A percentile compares a stretch with the other conserved stretches of the same genome.
These are phyloP conservation scores for Dromaius novaehollandiae DNA, from an alignment of 2,113 vertebrate species.

Conservation along the genomic window DNA sequence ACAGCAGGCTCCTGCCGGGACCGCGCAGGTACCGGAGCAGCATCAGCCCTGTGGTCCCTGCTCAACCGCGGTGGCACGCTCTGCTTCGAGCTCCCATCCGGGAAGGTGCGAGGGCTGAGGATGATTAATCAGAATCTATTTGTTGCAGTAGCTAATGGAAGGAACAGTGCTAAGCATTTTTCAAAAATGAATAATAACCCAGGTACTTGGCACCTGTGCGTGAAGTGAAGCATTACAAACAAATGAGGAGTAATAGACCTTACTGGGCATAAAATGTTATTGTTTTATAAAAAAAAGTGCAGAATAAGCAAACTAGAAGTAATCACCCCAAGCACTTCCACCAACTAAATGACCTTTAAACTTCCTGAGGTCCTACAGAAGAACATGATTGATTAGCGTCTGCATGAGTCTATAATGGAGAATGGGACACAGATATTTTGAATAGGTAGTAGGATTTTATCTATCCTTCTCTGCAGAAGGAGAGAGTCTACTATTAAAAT, in stretches of 20 bases:
- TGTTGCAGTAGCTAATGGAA: conserved; percentile 40
- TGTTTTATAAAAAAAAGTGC: conserved; percentile 58
- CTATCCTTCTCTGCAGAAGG: neutral
- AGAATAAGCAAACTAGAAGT: conserved; percentile 57
- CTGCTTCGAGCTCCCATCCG: neutral
- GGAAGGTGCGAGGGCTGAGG: conserved; percentile 13
- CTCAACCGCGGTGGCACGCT: neutral
- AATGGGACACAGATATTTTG: neutral
- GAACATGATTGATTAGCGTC: conserved; percentile 59
- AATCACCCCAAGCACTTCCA: conserved; percentile 57
- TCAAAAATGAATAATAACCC: conserved; percentile 63
- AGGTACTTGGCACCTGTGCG: conserved; percentile 46
- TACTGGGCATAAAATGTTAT: conserved; percentile 55
- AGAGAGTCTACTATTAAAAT: neutral
- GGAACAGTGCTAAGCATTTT: conserved; percentile 62
- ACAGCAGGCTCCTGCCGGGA: neutral
- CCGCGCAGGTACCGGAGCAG: neutral
- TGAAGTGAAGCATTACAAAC: conserved; percentile 66
- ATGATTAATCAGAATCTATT: conserved; percentile 55
- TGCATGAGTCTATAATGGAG: neutral
- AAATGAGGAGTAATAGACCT: conserved; percentile 69
- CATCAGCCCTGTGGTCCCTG: accelerated
- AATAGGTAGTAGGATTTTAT: neutral
- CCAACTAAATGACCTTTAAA: conserved; percentile 69
- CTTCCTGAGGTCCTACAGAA: conserved; percentile 50